Conservation (phyloP, 2,113 vertebrate species). For the Aspidoscelis tigris region DNA sequence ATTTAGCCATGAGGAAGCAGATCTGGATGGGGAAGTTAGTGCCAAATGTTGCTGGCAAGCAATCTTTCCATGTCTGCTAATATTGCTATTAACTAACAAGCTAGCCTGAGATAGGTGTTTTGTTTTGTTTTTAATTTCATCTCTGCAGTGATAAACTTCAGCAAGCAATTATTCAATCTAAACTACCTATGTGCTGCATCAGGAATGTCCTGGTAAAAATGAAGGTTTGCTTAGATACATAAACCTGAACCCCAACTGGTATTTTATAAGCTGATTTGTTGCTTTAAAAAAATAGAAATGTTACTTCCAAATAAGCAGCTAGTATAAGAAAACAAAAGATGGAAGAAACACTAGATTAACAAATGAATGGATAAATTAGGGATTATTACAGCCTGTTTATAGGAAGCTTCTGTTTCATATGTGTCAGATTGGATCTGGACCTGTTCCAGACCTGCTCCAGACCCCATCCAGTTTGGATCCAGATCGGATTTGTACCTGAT, state of each 20-base stretch:
- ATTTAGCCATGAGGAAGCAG: not conserved
- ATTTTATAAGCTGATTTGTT: not conserved
- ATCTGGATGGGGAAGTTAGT: not conserved
- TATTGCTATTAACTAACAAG: constrained; percentile 6
- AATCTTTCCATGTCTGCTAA: not conserved
- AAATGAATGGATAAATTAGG: too few relatives aligned
- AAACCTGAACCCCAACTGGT: not conserved
- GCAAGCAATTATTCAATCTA: constrained; percentile 14
- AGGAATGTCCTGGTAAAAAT: not conserved
- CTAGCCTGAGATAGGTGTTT: not conserved
- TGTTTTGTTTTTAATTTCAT: not conserved
- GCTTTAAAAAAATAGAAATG: not conserved
- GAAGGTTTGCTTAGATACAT: not conserved
- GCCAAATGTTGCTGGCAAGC: constrained; percentile 1
- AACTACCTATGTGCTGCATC: not conserved
- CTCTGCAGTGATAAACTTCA: constrained; percentile 5
- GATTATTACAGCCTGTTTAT: not conserved
- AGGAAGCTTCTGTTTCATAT: too few relatives aligned
- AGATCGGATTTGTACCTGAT: too few relatives aligned
- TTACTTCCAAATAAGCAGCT: not conserved
- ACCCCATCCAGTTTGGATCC: too few relatives aligned
- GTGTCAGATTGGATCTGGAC: too few relatives aligned
- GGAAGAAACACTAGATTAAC: too few relatives aligned
- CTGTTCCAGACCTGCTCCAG: too few relatives aligned
- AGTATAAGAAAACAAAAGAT: not conserved